Conservation (phyloP, 37 sponge, comb jelly and placozoan genomes). For the Mnemiopsis leidyi region DNA sequence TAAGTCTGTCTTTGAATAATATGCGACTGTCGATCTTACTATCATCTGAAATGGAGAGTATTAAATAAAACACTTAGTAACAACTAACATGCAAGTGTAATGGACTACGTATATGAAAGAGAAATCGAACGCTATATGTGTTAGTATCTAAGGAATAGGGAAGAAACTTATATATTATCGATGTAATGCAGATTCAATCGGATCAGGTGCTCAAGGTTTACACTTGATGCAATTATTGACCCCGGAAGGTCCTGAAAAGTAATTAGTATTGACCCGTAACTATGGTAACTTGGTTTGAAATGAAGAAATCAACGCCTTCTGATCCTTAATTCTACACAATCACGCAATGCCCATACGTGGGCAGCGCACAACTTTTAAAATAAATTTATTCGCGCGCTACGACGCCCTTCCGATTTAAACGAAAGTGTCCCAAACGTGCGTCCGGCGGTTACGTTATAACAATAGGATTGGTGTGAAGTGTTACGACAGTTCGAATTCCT, state of each 20-base stretch:
- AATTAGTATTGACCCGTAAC: neutral
- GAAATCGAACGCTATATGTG: neutral
- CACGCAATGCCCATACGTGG: neutral
- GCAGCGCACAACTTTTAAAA: neutral
- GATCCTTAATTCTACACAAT: neutral
- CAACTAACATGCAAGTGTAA: neutral
- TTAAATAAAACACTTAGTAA: neutral
- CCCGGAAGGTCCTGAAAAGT: neutral
- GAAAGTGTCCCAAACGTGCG: neutral
- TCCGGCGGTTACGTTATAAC: neutral
- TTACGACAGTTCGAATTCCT: too few species aligned
- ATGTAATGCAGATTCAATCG: neutral
- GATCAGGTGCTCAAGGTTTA: neutral
- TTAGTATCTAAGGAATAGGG: too few species aligned
- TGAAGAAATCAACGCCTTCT: neutral
- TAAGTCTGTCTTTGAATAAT: constrained; percentile 55
- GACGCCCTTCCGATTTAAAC: neutral
- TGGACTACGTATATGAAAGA: neutral
- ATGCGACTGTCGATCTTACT: neutral
- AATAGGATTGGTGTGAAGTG: neutral
- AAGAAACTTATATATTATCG: too few species aligned
- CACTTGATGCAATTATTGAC: neutral
- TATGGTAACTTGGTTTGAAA: neutral
- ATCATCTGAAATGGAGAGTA: constrained; percentile 36
- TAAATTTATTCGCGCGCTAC: neutral